Evolutionary conservation across 2,113 vertebrate genomes (phyloP).

Genomic region (Phylloscopus trochiloides): DNA sequence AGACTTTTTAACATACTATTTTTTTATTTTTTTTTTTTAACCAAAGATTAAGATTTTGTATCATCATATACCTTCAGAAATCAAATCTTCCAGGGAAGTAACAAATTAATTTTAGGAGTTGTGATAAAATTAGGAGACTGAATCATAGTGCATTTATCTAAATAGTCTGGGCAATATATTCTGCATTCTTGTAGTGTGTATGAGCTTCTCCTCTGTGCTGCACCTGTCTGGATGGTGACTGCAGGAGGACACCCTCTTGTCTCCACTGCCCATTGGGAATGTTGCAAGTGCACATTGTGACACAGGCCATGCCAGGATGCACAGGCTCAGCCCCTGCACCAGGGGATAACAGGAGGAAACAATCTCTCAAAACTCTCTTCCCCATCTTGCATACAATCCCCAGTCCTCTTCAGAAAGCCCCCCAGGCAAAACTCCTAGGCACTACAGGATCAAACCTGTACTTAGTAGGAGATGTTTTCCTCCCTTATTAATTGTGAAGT

Average conservation of each 20-base stretch:
- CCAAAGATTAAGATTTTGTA: neutral
- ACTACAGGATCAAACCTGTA: neutral
- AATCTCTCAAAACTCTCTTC: neutral
- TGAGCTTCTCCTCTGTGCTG: neutral
- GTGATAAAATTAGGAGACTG: neutral
- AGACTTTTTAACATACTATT: neutral
- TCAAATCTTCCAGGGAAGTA: neutral
- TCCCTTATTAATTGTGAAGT: neutral
- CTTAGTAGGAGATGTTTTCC: neutral
- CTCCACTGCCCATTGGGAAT: neutral
- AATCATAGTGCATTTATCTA: neutral
- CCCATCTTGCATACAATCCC: neutral
- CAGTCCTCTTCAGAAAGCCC: neutral
- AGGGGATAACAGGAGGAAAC: neutral
- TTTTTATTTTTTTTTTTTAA: neutral
- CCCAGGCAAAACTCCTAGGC: slow-evolving; percentile 1
- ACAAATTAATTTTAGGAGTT: neutral
- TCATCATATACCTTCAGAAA: neutral
- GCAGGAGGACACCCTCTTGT: neutral
- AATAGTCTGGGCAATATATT: neutral
- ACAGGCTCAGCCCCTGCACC: neutral
- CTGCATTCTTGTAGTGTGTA: neutral
- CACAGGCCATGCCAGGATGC: neutral
- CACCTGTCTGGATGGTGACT: neutral
- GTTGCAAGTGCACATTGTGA: neutral